These are phyloP conservation scores for Orius laevigatus DNA, from an alignment of 1,140 invertebrate species.

Conservation along the genomic window DNA sequence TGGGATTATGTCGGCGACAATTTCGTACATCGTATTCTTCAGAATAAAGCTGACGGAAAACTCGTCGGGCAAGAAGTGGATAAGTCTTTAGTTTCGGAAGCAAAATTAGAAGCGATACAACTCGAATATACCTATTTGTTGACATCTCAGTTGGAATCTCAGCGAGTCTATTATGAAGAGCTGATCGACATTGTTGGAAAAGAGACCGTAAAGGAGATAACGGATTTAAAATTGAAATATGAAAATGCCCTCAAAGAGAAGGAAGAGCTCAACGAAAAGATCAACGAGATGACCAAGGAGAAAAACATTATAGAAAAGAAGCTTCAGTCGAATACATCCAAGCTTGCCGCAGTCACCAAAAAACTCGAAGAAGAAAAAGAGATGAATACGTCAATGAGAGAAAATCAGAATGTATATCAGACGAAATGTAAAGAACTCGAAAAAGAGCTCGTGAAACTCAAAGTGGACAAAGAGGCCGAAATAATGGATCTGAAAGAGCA, in stretches of 20 bases:
- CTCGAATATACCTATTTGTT: conserved; percentile 92
- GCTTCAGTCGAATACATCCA: conserved; percentile 25
- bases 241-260: conserved; percentile 25
- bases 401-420: conserved; percentile 66
- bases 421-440: conserved; percentile 46
- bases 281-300: conserved; percentile 14
- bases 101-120: conserved; percentile 85
- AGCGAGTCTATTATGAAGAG: conserved; percentile 85
- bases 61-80: conserved; percentile 52
- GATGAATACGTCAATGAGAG: conserved; percentile 52
- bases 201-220: conserved; percentile 31
- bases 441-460: conserved; percentile 37
- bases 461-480: conserved; percentile 46
- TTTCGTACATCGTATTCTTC: conserved; percentile 90
- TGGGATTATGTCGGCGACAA: conserved; percentile 97
- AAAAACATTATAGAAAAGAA: too few relatives aligned
- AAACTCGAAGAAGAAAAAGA: conserved; percentile 65
- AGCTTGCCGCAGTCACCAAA: conserved; percentile 36
- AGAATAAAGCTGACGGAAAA: conserved; percentile 96
- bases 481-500: conserved; percentile 76
- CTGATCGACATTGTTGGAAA: conserved; percentile 46
- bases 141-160: conserved; percentile 91
- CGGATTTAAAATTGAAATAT: conserved; percentile 35
- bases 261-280: conserved; percentile 25
- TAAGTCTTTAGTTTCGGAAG: conserved; percentile 38